Conservation (phyloP, 2,888 invertebrate genomes). For the Melanostoma scalare region DNA sequence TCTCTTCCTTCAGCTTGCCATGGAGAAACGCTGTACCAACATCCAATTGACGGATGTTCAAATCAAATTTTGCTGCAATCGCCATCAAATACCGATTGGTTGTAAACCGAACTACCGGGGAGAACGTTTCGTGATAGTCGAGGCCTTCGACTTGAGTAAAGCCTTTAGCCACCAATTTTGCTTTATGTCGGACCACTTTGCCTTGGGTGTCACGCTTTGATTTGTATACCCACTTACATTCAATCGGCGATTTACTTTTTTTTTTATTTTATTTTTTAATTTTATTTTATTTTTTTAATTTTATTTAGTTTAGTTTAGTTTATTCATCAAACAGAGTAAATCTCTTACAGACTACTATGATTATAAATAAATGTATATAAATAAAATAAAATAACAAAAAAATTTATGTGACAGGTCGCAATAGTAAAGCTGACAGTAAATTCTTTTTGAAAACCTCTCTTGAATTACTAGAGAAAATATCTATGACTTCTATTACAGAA, state of each 20-base stretch:
- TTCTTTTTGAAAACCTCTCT: too few relatives aligned
- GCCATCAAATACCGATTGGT: constrained; percentile 48
- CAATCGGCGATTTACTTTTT: constrained; percentile 1
- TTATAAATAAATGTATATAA: too few relatives aligned
- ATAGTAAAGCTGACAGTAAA: too few relatives aligned
- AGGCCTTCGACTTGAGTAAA: constrained; percentile 56
- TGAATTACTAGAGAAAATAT: too few relatives aligned
- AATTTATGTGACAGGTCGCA: too few relatives aligned
- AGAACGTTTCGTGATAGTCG: constrained; percentile 54
- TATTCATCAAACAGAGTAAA: too few relatives aligned
- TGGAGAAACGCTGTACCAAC: constrained; percentile 31
- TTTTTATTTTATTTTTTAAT: too few relatives aligned
- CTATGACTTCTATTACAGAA: too few relatives aligned
- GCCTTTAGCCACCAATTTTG: constrained; percentile 43
- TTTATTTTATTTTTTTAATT: too few relatives aligned
- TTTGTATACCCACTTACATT: constrained; percentile 39
- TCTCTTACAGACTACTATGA: too few relatives aligned
- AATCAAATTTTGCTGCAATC: constrained; percentile 45
- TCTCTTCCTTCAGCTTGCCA: constrained; percentile 18
- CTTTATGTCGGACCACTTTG: constrained; percentile 37
- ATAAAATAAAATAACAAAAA: too few relatives aligned
- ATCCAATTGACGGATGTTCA: constrained; percentile 43
- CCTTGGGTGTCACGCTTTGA: constrained; percentile 36
- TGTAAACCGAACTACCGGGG: constrained; percentile 38
- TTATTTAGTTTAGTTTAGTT: too few relatives aligned